Conservation (phyloP, 2,888 invertebrate species). For the Aphelenchoides bicaudatus region DNA sequence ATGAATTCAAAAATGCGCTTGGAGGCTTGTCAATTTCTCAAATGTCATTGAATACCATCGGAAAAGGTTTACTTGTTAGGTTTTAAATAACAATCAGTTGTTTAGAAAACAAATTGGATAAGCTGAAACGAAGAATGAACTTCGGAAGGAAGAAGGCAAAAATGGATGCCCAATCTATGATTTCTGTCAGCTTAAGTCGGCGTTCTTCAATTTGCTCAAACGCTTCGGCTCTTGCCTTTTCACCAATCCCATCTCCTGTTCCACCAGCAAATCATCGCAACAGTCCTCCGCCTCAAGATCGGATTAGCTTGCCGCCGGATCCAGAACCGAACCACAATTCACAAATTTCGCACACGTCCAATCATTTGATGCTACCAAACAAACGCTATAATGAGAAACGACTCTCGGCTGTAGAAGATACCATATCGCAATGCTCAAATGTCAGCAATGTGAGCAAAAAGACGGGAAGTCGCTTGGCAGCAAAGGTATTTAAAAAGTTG, state of each 20-base stretch:
- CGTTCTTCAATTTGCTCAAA: constrained; percentile 33
- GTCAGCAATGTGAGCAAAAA: not conserved
- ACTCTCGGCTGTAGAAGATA: not conserved
- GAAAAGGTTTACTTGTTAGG: constrained; percentile 40
- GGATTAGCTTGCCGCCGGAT: constrained; percentile 10
- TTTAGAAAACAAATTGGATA: constrained; percentile 37
- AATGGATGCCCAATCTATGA: constrained; percentile 28
- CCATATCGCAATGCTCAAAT: not conserved
- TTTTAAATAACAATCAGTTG: not conserved
- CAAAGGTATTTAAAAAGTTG: too few relatives aligned
- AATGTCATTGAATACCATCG: constrained; percentile 40
- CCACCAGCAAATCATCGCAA: not conserved
- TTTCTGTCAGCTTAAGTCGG: constrained; percentile 28
- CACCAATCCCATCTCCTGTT: constrained; percentile 14
- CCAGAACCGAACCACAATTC: constrained; percentile 2
- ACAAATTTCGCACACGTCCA: not conserved
- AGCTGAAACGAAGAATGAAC: constrained; percentile 38
- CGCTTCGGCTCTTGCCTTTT: constrained; percentile 34
- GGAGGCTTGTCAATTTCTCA: constrained; percentile 44
- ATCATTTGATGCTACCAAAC: too few relatives aligned
- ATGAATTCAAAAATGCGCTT: constrained; percentile 45
- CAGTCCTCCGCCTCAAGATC: not conserved
- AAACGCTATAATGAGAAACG: too few relatives aligned
- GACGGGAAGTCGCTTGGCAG: not conserved
- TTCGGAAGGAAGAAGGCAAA: constrained; percentile 30